Percentiles rank a stretch among this genome's conserved stretches.
Evolutionary conservation across 2,113 vertebrate genomes (phyloP).

Genomic region (Eira barbara): DNA sequence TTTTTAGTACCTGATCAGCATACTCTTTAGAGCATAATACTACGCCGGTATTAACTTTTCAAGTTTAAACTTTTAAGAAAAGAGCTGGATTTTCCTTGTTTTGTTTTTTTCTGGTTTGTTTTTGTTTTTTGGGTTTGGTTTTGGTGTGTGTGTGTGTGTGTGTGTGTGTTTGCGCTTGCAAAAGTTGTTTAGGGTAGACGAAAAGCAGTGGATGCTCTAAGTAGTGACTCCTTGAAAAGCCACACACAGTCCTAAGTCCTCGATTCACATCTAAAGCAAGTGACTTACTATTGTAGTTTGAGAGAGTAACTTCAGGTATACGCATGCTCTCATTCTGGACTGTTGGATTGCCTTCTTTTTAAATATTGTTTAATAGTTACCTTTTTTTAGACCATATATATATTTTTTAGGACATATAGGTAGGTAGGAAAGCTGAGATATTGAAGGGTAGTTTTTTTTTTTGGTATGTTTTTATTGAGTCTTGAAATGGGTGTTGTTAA

Average conservation of each 20-base stretch:
- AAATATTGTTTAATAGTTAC: background rate
- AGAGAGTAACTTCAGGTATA: background rate
- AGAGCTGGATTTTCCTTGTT: background rate
- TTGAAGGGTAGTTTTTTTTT: constrained; percentile 39
- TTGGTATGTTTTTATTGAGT: constrained; percentile 41
- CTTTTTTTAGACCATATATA: background rate
- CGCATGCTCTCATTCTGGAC: background rate
- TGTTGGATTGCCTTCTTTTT: background rate
- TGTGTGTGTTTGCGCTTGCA: background rate
- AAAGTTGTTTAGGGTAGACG: background rate
- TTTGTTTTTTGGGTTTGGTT: background rate
- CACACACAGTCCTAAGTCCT: background rate
- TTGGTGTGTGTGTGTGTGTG: background rate
- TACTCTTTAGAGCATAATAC: background rate
- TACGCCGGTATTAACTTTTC: background rate
- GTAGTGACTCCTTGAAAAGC: background rate
- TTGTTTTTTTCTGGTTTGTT: background rate
- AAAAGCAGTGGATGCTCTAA: background rate
- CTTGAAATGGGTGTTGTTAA: constrained; percentile 16
- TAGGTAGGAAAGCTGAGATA: background rate
- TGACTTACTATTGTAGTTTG: background rate
- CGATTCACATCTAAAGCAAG: background rate
- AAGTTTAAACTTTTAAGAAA: background rate
- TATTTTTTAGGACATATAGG: background rate
- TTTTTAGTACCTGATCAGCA: background rate